These are phyloP conservation scores for Dryadula phaetusa DNA, from an alignment of 2,888 invertebrate genomes.

Conservation along the genomic window DNA sequence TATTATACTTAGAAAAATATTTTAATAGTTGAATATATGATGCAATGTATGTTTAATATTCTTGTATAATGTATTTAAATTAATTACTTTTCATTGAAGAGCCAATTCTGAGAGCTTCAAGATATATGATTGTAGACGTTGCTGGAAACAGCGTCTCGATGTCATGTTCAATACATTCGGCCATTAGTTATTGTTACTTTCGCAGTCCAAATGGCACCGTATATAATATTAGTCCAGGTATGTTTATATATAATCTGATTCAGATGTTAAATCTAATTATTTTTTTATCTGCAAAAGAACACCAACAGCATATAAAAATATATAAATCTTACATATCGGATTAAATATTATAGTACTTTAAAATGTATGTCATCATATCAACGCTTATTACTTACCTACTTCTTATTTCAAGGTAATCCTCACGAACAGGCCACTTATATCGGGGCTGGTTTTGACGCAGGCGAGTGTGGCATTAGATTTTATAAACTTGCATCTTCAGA, in stretches of 20 bases:
- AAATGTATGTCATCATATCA: not conserved
- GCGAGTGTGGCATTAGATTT: constrained; percentile 69
- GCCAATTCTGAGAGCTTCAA: constrained; percentile 56
- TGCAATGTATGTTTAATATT: no score
- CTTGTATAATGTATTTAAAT: not conserved
- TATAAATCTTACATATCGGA: no score
- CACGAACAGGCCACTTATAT: constrained; percentile 51
- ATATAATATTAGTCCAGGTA: constrained; percentile 65
- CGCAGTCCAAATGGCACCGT: constrained; percentile 65
- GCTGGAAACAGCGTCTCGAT: constrained; percentile 58
- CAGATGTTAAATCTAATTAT: no score
- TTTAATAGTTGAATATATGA: no score
- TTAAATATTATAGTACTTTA: no score
- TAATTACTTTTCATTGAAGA: constrained; percentile 50
- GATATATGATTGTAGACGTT: constrained; percentile 38
- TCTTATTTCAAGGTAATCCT: not conserved
- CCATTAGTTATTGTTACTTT: constrained; percentile 74
- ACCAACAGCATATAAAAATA: no score
- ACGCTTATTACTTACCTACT: not conserved
- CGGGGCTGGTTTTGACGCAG: constrained; percentile 71
- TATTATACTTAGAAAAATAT: no score
- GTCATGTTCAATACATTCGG: constrained; percentile 61
- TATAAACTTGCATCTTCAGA: constrained; percentile 51
- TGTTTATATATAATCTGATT: constrained; percentile 39
- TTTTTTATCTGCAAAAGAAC: no score